Conservation (phyloP, 2,797 vertebrate species). For the Crax fasciolata region DNA sequence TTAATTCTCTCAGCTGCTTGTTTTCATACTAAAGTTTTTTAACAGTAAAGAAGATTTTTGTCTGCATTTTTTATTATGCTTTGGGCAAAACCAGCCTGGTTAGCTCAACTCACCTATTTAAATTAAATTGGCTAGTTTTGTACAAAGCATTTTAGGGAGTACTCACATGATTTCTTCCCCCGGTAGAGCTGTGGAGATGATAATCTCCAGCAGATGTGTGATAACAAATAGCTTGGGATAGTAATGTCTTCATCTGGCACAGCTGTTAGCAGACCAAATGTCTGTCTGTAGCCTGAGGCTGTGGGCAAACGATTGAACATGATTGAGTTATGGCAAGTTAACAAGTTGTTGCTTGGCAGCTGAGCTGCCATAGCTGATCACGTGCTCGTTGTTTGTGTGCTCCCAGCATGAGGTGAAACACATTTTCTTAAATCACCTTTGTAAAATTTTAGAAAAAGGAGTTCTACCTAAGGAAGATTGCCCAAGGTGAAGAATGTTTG, state of each 20-base stretch:
- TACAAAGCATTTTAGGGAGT: conserved; percentile 10
- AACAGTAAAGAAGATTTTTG: neutral
- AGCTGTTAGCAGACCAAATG: conserved; percentile 76
- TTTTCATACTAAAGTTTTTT: neutral
- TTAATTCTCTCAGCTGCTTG: neutral
- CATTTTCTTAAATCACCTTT: neutral
- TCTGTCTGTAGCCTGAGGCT: conserved; percentile 65
- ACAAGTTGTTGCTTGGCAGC: conserved; percentile 70
- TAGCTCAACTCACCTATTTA: conserved; percentile 62
- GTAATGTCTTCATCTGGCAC: conserved; percentile 74
- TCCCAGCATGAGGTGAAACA: neutral
- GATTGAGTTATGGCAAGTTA: conserved; percentile 67
- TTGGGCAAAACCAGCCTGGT: conserved; percentile 30
- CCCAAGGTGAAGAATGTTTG: neutral
- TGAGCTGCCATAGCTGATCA: neutral
- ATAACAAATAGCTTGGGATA: conserved; percentile 75
- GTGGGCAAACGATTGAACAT: conserved; percentile 64
- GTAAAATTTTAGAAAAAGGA: neutral
- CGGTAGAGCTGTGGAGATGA: conserved; percentile 65
- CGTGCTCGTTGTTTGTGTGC: neutral
- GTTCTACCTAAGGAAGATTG: neutral
- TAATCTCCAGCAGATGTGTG: conserved; percentile 77
- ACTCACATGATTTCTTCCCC: conserved; percentile 66
- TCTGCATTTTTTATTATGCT: neutral
- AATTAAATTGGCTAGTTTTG: conserved; percentile 63